Conservation (phyloP, 2,113 vertebrate species). For the Mus pahari region DNA sequence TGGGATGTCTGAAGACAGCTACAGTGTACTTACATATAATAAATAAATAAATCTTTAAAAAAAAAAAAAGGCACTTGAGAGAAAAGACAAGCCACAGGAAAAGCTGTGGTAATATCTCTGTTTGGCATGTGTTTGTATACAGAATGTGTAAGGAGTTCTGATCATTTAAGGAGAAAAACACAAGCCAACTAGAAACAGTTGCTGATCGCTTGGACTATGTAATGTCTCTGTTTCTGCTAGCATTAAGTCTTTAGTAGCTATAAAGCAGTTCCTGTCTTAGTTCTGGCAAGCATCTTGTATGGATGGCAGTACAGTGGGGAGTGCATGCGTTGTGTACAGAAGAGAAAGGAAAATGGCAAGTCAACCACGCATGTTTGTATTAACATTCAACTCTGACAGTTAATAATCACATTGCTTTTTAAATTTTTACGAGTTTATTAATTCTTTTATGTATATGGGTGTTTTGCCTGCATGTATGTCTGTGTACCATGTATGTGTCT, state of each 20-base stretch:
- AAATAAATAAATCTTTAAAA: too few relatives aligned
- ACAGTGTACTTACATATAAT: too few relatives aligned
- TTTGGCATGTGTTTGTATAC: background rate
- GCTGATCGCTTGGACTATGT: background rate
- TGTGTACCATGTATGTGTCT: background rate
- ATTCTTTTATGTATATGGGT: background rate
- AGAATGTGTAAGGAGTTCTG: background rate
- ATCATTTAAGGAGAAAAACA: conserved; percentile 1
- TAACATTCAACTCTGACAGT: background rate
- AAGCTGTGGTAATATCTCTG: background rate
- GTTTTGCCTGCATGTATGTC: background rate
- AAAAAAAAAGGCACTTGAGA: too few relatives aligned
- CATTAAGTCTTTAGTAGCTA: background rate
- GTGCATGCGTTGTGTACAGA: background rate
- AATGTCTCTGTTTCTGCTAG: conserved; percentile 24
- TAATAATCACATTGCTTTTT: background rate
- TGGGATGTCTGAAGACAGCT: too few relatives aligned
- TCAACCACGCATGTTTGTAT: background rate
- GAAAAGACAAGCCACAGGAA: too few relatives aligned
- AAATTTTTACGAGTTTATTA: background rate
- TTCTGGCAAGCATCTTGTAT: conserved; percentile 16
- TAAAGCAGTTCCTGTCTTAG: background rate
- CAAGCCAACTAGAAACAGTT: background rate
- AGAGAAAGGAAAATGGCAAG: background rate
- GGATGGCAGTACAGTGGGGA: background rate